These are phyloP conservation scores for Zosterops lateralis DNA, from an alignment of 2,113 vertebrate species.

Conservation along the genomic window DNA sequence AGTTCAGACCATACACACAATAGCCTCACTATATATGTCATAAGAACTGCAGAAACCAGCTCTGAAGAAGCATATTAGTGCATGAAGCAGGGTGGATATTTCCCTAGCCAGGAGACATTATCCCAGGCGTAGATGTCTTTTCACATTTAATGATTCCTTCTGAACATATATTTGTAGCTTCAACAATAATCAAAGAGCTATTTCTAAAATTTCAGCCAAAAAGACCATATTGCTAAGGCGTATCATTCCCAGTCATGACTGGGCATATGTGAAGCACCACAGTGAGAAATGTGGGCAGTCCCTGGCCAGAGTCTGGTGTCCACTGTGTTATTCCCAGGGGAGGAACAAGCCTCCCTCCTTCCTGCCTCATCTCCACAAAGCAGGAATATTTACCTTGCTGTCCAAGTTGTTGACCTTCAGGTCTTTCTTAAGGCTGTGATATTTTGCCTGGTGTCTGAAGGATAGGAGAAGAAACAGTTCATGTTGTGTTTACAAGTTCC, in stretches of 20 bases:
- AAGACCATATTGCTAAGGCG: accelerated
- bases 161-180: neutral
- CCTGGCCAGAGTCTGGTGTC: neutral
- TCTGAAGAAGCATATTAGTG: neutral
- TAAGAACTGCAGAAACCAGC: neutral
- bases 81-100: neutral
- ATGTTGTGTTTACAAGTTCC: neutral
- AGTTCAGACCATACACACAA: neutral
- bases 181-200: neutral
- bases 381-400: neutral
- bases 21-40: neutral
- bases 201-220: neutral
- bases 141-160: neutral
- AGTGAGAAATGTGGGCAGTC: neutral
- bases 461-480: neutral
- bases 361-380: neutral
- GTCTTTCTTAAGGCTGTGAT: neutral
- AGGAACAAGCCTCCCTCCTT: neutral
- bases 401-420: neutral
- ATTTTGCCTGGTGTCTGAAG: neutral
- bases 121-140: neutral
- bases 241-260: neutral
- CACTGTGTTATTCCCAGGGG: neutral
- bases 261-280: neutral
- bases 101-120: neutral